Evolutionary conservation across 2,797 vertebrate species (phyloP).

Genomic region (Lemur catta): DNA sequence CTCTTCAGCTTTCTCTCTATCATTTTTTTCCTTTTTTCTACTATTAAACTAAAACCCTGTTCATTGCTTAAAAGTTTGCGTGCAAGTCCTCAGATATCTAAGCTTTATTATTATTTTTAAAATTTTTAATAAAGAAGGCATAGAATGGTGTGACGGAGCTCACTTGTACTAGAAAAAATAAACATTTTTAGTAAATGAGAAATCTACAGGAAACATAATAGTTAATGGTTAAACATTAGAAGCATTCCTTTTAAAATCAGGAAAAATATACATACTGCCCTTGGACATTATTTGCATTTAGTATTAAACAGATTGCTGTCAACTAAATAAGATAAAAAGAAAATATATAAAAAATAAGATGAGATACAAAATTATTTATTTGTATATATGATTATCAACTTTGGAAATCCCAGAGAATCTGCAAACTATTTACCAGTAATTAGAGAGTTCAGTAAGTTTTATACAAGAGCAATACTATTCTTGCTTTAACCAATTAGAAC

Average conservation of each 20-base stretch:
- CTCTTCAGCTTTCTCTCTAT: neutral
- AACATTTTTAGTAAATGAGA: neutral
- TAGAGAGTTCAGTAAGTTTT: neutral
- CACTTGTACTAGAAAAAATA: neutral
- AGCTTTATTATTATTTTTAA: neutral
- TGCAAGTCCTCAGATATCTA: neutral
- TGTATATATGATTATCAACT: neutral
- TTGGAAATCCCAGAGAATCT: neutral
- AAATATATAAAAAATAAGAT: neutral
- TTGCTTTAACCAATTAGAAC: neutral
- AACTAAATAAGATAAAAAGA: neutral
- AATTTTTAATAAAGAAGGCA: neutral
- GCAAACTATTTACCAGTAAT: neutral
- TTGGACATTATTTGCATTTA: neutral
- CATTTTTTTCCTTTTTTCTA: neutral
- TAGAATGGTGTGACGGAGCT: neutral
- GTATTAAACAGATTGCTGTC: neutral
- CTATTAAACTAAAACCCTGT: neutral
- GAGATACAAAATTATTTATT: neutral
- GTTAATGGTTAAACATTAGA: neutral
- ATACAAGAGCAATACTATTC: neutral
- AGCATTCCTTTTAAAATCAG: conserved; percentile 15
- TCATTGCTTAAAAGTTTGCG: neutral
- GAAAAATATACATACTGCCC: neutral
- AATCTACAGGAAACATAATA: neutral